These are phyloP conservation scores for Syritta pipiens DNA, from an alignment of 2,888 invertebrate genomes.

Conservation along the genomic window DNA sequence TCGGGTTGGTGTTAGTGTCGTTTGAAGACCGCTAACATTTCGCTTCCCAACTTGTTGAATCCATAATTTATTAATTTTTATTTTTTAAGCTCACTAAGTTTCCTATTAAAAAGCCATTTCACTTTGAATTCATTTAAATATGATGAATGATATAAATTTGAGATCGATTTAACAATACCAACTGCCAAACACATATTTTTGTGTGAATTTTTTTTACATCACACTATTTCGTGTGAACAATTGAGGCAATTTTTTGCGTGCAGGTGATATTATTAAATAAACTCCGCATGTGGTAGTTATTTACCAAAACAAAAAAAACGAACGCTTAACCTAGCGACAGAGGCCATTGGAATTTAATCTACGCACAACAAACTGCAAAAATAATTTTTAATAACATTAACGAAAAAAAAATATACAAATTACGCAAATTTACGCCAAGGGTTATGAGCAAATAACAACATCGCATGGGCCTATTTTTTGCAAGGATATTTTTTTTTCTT, in stretches of 20 bases:
- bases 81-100: conserved; percentile 16
- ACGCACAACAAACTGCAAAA: conserved; percentile 54
- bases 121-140: conserved; percentile 59
- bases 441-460: conserved; percentile 44
- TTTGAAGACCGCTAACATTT: too few species aligned
- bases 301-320: conserved; percentile 22
- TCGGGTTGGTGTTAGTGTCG: too few species aligned
- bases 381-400: conserved; percentile 34
- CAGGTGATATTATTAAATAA: conserved; percentile 54
- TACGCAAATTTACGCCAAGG: conserved; percentile 66
- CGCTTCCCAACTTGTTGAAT: not conserved
- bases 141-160: conserved; percentile 51
- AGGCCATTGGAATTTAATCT: conserved; percentile 28
- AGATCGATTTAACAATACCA: conserved; percentile 52
- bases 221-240: too few species aligned
- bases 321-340: conserved; percentile 63
- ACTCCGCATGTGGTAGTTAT: conserved; percentile 22
- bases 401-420: conserved; percentile 43
- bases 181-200: not conserved
- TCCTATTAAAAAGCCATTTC: conserved; percentile 8
- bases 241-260: too few species aligned
- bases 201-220: too few species aligned
- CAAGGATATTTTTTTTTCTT: conserved; percentile 5
- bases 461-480: conserved; percentile 31
- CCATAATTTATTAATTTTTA: not conserved